phyloP scores from a whole-genome alignment of 2,797 vertebrate species.

The Falco rusticolus region DNA sequence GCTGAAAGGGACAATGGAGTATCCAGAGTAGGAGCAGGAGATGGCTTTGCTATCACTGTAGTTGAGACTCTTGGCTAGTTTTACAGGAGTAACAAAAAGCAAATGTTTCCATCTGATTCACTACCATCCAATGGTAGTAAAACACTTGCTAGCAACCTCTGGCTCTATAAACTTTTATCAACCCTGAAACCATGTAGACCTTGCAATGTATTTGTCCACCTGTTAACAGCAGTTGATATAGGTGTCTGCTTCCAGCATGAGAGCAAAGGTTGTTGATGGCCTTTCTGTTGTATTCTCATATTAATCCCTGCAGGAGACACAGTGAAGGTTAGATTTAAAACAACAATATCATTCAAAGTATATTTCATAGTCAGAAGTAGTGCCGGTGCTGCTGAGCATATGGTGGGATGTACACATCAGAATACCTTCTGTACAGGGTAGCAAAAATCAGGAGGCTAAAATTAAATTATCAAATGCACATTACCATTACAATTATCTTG shows the following conservation, averaged over 20 bases:
- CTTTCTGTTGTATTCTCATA: background rate
- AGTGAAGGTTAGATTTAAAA: background rate
- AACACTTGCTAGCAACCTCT: background rate
- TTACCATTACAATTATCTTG: background rate
- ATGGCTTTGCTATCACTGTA: background rate
- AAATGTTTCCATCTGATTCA: constrained; percentile 15
- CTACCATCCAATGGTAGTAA: background rate
- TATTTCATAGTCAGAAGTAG: background rate
- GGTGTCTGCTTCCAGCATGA: background rate
- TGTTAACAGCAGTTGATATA: background rate
- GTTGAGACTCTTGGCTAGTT: background rate
- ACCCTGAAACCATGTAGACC: background rate
- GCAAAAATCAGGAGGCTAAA: background rate
- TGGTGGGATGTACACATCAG: background rate
- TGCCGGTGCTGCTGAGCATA: accelerated
- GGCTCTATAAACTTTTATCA: constrained; percentile 27
- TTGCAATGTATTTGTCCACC: background rate
- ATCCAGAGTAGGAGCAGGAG: accelerated
- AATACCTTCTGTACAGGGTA: background rate
- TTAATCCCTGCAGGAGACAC: background rate
- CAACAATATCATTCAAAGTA: background rate
- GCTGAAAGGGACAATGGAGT: background rate
- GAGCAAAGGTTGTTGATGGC: background rate
- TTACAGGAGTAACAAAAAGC: background rate
- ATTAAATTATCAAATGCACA: background rate